Evolutionary conservation across 2,797 vertebrate genomes (phyloP), one percentile per base, ranked within the genome.

Genomic region (Centroberyx gerrardi): DNA sequence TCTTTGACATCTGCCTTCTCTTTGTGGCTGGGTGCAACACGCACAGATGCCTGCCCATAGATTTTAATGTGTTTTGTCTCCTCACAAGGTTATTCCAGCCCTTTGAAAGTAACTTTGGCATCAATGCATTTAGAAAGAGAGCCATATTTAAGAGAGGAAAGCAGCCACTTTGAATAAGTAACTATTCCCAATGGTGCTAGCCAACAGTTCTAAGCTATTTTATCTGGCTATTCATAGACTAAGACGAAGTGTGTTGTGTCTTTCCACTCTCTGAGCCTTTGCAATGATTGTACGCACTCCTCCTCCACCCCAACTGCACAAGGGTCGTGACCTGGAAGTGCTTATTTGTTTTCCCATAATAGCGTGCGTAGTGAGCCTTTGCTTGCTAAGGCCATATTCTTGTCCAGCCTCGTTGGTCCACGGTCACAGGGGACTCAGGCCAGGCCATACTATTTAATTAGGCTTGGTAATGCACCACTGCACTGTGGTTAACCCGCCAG

Each of bases 361-460:
- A 18, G 42, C 14, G 8, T 61, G 36, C 18, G 29, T 52, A 18
- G 79, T 62, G 36, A 33, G 38, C 40, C 58, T 73, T 69, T 78
- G 65, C 58, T 79, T 52, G 42, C 67, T 76, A 12, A 42, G 62
- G 65, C 76, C 53, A 55, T 48, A 1, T 61, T 65, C 44, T 33
- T 31, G 14, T 77, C 76, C 67, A 8, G 28, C 55, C 48, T 46
- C 48, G 66, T 60, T 65, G 71, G 59, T 81, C 74, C 64, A 58
- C 80, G 76, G 87, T 87, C 89, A 79, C 73, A 0, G 36, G 83
- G 80, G 79, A 86, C 68, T 69, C 75, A 59, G 66, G 53, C 73
- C 77, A 62, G 61, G 84, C 88, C 85, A 67, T 60, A 51, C 59
- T 84, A 69, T 94, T 94, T 95, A 94, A 95, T 95, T 94, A 94